These are phyloP conservation scores for Phania funesta DNA, from an alignment of 2,888 invertebrate genomes.

Conservation along the genomic window DNA sequence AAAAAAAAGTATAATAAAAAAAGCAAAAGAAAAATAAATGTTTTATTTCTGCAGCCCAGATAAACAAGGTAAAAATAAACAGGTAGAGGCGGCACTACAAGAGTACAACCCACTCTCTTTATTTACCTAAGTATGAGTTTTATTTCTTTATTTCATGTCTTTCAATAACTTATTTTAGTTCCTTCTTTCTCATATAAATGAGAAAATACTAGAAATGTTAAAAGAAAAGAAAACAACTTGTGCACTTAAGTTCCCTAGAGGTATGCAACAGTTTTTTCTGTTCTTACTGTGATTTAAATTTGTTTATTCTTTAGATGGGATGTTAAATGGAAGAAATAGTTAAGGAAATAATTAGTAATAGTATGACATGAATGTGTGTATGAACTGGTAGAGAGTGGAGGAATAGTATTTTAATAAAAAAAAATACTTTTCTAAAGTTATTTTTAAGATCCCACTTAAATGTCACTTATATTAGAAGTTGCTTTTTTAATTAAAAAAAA, in stretches of 20 bases:
- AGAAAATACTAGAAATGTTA: conserved; percentile 17
- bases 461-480: no score
- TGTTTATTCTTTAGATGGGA: background rate
- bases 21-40: conserved; percentile 27
- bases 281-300: conserved; percentile 3
- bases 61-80: background rate
- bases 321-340: background rate
- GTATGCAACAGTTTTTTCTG: conserved; percentile 47
- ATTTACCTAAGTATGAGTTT: conserved; percentile 54
- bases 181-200: conserved; percentile 3
- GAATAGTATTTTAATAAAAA: background rate
- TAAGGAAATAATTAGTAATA: background rate
- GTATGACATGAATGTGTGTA: background rate
- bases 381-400: background rate
- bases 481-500: no score
- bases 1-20: background rate
- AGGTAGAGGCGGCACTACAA: background rate
- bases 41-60: conserved; percentile 23
- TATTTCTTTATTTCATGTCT: conserved; percentile 34
- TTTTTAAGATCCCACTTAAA: no score
- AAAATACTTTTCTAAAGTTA: no score
- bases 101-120: conserved; percentile 4
- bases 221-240: conserved; percentile 12
- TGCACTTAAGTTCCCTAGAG: conserved; percentile 24
- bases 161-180: conserved; percentile 57